phyloP scores from a whole-genome alignment of 2,888 invertebrate genomes.

The Lochmaea crataegi region DNA sequence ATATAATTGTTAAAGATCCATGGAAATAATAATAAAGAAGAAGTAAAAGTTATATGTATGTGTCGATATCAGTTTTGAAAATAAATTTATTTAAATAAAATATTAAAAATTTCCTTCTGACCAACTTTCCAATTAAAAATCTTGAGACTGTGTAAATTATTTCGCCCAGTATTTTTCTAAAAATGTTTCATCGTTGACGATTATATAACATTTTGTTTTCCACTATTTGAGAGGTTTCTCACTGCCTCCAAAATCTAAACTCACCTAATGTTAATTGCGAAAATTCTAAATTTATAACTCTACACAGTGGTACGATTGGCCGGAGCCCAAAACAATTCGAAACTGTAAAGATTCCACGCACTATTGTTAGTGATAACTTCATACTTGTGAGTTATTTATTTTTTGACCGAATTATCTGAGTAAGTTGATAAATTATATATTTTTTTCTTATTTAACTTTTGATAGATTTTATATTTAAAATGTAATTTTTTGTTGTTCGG shows the following conservation, averaged over 20 bases:
- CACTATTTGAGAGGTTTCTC: neutral
- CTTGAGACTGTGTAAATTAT: no score
- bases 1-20: constrained; percentile 27
- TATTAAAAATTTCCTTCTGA: no score
- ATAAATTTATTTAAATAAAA: no score
- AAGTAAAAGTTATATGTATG: neutral
- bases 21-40: neutral
- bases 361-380: constrained; percentile 40
- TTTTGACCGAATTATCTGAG: neutral
- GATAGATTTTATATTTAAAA: neutral
- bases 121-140: no score
- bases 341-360: constrained; percentile 23
- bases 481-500: no score
- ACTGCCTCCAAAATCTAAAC: no score
- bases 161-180: no score
- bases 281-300: constrained; percentile 40
- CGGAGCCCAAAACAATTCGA: constrained; percentile 33
- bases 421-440: constrained; percentile 3
- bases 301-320: constrained; percentile 33
- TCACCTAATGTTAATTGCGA: constrained; percentile 25
- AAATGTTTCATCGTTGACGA: no score
- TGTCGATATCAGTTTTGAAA: neutral
- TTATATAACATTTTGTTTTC: neutral
- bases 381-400: constrained; percentile 16
- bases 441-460: constrained; percentile 13